Base-by-base conservation (phyloP, 2,113 vertebrate species). In the Axis porcinus region DNA sequence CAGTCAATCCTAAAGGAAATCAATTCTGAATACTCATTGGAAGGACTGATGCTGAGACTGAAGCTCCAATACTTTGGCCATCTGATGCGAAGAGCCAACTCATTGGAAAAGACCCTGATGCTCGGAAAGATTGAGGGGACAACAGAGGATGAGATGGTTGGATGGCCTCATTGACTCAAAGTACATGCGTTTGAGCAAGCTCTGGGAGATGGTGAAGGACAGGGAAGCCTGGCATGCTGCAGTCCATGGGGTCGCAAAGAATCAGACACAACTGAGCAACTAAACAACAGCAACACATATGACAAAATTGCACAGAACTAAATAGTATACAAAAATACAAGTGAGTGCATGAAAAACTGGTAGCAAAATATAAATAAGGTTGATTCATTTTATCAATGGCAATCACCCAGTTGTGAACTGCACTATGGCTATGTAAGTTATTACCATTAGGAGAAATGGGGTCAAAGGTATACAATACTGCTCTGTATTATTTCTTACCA, bases 151-250 rank as follows among this genome's bases (percentile, higher is more conserved):
- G 64, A 70, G 64, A 36, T 70, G n/a, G 64, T 70, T 70, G 64
- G n/a, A 70, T 70, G n/a, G 64, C 17, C 1, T 21, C 64, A 70
- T 23, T 4, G 1, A 70, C 64, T 70, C 17, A 11, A 70, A 23
- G 19, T 3, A 36, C n/a, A 70, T 2, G 64, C 11, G 9, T 6
- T 0, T 70, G 64, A 70, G 64, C 64, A 70, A 36, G n/a, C n/a
- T 36, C n/a, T 23, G 17, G 64, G 17, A 70, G 64, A 6, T 36
- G n/a, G n/a, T 70, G 64, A 70, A 21, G 64, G n/a, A 21, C 64
- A 23, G 19, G n/a, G n/a, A 5, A 23, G 9, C n/a, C n/a, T 70
- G 9, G 64, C 1, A 0, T 23, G 19, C n/a, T 70, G n/a, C 64
- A 36, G 64, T 2, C n/a, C 64, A 36, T 23, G 9, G 9, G 1